A percentile compares a stretch with the other conserved stretches of the same genome.
phyloP scores from a whole-genome alignment of 1,140 invertebrate genomes.

The Belonocnema kinseyi region DNA sequence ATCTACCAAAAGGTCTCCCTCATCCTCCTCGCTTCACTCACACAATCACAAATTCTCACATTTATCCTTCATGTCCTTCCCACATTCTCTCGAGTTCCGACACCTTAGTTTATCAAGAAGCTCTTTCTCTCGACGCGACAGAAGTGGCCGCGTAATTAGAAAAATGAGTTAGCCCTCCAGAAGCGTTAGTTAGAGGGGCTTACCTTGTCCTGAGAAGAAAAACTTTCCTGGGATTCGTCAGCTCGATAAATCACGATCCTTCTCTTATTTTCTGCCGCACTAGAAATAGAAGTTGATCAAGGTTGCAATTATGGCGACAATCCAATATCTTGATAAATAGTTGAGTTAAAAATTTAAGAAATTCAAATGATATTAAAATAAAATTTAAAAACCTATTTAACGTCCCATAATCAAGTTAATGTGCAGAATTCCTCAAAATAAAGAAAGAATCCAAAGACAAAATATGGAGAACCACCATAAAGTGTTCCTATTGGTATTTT shows the following conservation, averaged over 20 bases:
- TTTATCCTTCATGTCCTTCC: slow-evolving; percentile 37
- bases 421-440: too few relatives aligned
- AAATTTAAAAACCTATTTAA: too few relatives aligned
- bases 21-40: slow-evolving; percentile 41
- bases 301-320: too few relatives aligned
- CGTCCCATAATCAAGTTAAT: too few relatives aligned
- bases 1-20: slow-evolving; percentile 66
- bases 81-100: slow-evolving; percentile 48
- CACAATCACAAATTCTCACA: slow-evolving; percentile 41
- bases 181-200: slow-evolving; percentile 54
- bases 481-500: too few relatives aligned
- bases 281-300: not conserved
- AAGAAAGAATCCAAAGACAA: too few relatives aligned
- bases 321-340: too few relatives aligned
- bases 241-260: slow-evolving; percentile 31
- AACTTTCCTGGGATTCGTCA: slow-evolving; percentile 31
- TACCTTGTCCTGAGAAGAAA: slow-evolving; percentile 41
- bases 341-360: too few relatives aligned
- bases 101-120: slow-evolving; percentile 67
- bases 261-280: slow-evolving; percentile 20
- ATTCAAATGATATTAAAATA: too few relatives aligned
- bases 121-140: slow-evolving; percentile 53
- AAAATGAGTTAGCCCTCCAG: slow-evolving; percentile 70
- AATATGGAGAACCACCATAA: too few relatives aligned
- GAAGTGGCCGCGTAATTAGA: slow-evolving; percentile 69